A percentile compares a stretch with the other conserved stretches of the same genome.
Conservation (phyloP, 1,140 invertebrate genomes). For the Magallana angulata region DNA sequence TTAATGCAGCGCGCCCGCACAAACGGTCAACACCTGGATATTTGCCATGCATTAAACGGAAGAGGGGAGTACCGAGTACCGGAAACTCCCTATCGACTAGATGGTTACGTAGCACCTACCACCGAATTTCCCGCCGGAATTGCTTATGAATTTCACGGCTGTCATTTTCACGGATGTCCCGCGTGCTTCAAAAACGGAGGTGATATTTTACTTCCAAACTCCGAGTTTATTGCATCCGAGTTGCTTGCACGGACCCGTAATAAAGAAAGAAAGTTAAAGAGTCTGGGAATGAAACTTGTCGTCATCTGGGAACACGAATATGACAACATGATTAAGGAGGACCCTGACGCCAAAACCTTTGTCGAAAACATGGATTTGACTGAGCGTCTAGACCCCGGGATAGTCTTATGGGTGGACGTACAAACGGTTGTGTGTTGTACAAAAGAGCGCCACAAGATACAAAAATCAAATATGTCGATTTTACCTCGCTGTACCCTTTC, state of each 20-base stretch:
- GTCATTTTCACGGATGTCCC: slow-evolving; percentile 15
- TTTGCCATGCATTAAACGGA: slow-evolving; percentile 52
- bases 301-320: slow-evolving; percentile 64
- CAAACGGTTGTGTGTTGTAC: slow-evolving; percentile 24
- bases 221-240: slow-evolving; percentile 51
- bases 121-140: slow-evolving; percentile 41
- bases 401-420: slow-evolving; percentile 36
- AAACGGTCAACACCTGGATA: background rate
- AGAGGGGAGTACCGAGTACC: slow-evolving; percentile 41
- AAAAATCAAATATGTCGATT: slow-evolving; percentile 45
- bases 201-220: slow-evolving; percentile 16
- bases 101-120: slow-evolving; percentile 48
- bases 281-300: background rate
- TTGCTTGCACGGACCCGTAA: slow-evolving; percentile 48
- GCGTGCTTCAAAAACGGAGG: slow-evolving; percentile 52
- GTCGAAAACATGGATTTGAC: background rate
- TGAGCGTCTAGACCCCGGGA: slow-evolving; percentile 22
- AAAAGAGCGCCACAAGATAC: background rate
- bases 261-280: slow-evolving; percentile 48
- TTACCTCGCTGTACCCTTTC: slow-evolving; percentile 36
- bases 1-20: slow-evolving; percentile 11
- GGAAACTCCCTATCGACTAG: slow-evolving; percentile 47
- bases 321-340: slow-evolving; percentile 42
- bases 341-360: slow-evolving; percentile 38
- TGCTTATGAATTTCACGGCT: slow-evolving; percentile 64